Base-by-base conservation (phyloP, 1,140 invertebrate genomes). In the Ips nitidus region DNA sequence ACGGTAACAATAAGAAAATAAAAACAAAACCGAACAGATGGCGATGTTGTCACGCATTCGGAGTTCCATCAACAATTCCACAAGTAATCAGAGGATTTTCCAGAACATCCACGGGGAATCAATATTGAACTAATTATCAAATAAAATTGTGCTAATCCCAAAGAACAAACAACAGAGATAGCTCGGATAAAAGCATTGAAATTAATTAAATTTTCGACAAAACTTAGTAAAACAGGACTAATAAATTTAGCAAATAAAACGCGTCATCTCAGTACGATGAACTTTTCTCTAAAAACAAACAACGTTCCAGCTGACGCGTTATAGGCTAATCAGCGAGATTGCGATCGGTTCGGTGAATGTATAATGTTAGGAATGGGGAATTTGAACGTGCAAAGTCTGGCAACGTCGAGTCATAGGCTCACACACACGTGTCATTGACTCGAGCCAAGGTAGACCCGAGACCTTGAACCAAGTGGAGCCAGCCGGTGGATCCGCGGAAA, bases 391-490 rank as follows among this genome's bases (percentile, higher is more conserved):
- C 53, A 50, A 50, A 22, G 47, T 7, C 2, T 62, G 72, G 61
- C 72, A 71, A 71, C 72, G 39, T 2, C 39, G 72, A 55, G 2
- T 36, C 39, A 45, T 52, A 59, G 66, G 52, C 64, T 67, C 73
- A 76, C 72, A 77, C 71, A 74, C 76, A 77, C 69, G 72, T 80
- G 79, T 80, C 79, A 80, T 80, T 80, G 79, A 80, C 79, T 74
- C 76, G 71, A 74, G 52, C 76, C 79, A 80, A 80, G 79, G 79
- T 80, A 79, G 78, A 75, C 71, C 55, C 66, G 66, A 70, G 75
- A 79, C 79, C 79, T 80, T 80, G 79, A 79, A 77, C 73, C 73
- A 70, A 71, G 67, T 58, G 55, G 59, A 70, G 52, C 38, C 42
- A 22, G 65, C 42, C 50, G 43, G 68, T 58, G 58, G 64, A 72